These are phyloP conservation scores for Colius striatus DNA, from an alignment of 2,113 vertebrate genomes.

Conservation along the genomic window DNA sequence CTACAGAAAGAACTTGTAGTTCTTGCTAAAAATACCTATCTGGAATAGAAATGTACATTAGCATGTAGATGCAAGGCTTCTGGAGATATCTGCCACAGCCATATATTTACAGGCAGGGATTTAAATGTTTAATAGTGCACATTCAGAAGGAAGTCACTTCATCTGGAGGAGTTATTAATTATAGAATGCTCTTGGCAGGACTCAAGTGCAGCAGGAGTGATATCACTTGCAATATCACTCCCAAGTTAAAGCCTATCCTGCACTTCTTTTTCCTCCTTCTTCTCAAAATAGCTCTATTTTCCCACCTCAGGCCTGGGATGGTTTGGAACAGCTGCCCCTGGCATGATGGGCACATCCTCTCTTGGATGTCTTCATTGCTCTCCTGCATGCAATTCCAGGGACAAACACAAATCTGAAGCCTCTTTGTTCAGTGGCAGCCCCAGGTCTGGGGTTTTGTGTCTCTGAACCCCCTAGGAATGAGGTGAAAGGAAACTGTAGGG, in stretches of 20 bases:
- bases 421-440: not conserved
- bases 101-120: conserved; percentile 52
- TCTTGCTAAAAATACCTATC: conserved; percentile 61
- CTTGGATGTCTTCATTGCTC: not conserved
- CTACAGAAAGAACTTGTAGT: conserved; percentile 38
- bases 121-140: conserved; percentile 63
- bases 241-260: conserved; percentile 17
- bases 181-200: conserved; percentile 28
- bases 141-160: conserved; percentile 42
- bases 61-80: conserved; percentile 8
- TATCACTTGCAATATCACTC: conserved; percentile 34
- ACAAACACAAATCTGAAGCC: not conserved
- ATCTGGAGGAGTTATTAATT: conserved; percentile 62
- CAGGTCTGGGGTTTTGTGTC: too few relatives aligned
- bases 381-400: not conserved
- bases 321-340: not conserved
- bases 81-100: conserved; percentile 13
- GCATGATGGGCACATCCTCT: not conserved
- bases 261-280: not conserved
- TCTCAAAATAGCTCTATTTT: conserved; percentile 48
- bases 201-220: conserved; percentile 6
- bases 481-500: not conserved
- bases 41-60: conserved; percentile 53
- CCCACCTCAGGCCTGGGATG: not conserved
- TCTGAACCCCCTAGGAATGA: not conserved